Evolutionary conservation across 2,113 vertebrate genomes (phyloP).

Genomic region (Egretta garzetta): DNA sequence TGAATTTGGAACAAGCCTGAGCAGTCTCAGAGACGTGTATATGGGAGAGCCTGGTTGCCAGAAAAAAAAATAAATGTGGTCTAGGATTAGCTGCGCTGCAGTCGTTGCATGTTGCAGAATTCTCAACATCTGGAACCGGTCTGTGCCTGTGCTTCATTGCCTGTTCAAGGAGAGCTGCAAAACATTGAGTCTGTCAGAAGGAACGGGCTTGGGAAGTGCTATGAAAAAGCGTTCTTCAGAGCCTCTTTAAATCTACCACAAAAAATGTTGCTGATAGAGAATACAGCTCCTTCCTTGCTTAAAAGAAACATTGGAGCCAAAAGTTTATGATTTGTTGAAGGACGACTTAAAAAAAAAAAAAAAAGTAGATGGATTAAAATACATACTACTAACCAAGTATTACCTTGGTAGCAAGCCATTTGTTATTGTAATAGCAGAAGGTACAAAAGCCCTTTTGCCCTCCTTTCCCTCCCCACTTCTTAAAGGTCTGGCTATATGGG

Average conservation of each 20-base stretch:
- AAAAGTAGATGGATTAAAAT: not conserved
- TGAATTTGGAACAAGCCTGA: not conserved
- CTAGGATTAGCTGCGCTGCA: rapidly evolving
- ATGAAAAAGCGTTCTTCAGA: not conserved
- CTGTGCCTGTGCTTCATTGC: not conserved
- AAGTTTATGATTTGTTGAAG: not conserved
- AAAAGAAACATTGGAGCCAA: not conserved
- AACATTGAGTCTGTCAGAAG: not conserved
- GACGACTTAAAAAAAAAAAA: not conserved
- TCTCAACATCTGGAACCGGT: not conserved
- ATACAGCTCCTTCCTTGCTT: not conserved
- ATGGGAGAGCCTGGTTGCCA: not conserved
- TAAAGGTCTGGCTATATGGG: not conserved
- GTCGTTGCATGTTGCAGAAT: not conserved
- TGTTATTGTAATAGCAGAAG: not conserved
- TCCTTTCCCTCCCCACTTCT: no score
- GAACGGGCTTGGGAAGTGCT: not conserved
- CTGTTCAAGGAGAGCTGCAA: not conserved
- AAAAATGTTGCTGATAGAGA: not conserved
- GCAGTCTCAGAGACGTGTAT: not conserved
- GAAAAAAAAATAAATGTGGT: no score
- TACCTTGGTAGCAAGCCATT: not conserved
- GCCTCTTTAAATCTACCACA: rapidly evolving
- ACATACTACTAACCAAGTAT: not conserved
- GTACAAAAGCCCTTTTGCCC: not conserved